These are phyloP conservation scores for Pangasianodon gigas DNA, from an alignment of 2,113 vertebrate species.

Conservation along the genomic window DNA sequence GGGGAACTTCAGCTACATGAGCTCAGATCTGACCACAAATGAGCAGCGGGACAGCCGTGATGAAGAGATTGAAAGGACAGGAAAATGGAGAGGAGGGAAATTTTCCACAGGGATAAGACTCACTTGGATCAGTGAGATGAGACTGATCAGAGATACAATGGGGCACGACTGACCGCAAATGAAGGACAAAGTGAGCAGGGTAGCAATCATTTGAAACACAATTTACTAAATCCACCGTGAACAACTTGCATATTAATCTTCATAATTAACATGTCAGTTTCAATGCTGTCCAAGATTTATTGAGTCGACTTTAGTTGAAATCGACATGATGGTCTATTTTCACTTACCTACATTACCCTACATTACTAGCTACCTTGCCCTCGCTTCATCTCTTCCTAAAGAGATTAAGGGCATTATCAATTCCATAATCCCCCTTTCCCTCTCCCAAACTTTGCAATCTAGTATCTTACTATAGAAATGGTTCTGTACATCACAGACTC, in stretches of 20 bases:
- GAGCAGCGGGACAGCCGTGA: constrained; percentile 14
- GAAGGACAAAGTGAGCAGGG: background rate
- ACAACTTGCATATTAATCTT: background rate
- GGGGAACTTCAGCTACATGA: background rate
- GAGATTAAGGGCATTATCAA: background rate
- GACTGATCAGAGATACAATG: background rate
- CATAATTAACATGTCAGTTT: background rate
- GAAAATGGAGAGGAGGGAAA: background rate
- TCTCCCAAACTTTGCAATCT: background rate
- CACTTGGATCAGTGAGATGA: constrained; percentile 21
- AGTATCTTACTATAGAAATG: background rate
- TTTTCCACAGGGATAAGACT: background rate
- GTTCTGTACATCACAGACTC: background rate
- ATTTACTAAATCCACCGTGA: background rate
- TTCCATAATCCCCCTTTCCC: background rate
- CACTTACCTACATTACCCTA: background rate
- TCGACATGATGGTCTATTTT: background rate
- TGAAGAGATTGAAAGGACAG: background rate
- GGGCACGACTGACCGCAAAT: background rate
- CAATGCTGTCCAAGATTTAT: background rate
- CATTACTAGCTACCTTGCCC: background rate
- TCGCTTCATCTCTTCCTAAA: background rate
- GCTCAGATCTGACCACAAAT: constrained; percentile 18
- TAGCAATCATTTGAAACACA: background rate
- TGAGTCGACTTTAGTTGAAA: background rate